Evolutionary conservation across 2,888 invertebrate genomes (phyloP), one percentile per base, ranked within the genome.

Genomic region (Tetragonula carbonaria): DNA sequence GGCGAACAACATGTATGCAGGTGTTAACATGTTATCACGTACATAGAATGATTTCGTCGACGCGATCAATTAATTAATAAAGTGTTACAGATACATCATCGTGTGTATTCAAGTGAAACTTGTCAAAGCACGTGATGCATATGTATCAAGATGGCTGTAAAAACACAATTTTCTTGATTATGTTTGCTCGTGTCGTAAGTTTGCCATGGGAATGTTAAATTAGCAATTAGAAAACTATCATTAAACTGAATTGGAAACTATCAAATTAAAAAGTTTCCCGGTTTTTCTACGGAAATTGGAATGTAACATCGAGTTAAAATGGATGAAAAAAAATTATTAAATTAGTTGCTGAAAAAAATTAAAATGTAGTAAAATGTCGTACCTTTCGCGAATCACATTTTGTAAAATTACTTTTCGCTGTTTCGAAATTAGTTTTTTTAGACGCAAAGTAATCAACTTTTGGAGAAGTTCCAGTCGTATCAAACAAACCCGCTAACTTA

Each of bases 131-230:
- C 45, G 45, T 14, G 28, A 70, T 55, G 2, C 3, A 33, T 70
- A 21, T 33, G 45, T 45, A 38, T 57, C n/a, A 11, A n/a, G 55
- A 2, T 23, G 38, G 8, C 38, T 57, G n/a, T 55, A 57, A n/a
- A 57, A 57, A 55, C 55, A 38, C 71, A 57, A 71, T 71, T 71
- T 71, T 4, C 55, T 57, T n/a, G 16, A 71, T 71, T 21, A n/a
- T 55, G 14, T 55, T 55, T 33, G 2, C 28, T 18, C 2, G 18
- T 13, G 18, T 18, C 0, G 21, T 4, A 50, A 33, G 11, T 67
- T 14, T 33, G 21, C 23, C 16, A 67, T 23, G 2, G 11, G 2
- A 50, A 23, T 50, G 45, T 38, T 45, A 66, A 66, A 66, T n/a
- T 38, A 13, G 3, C n/a, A n/a, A 66, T 66, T 38, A 38, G 4